Percentiles rank a stretch among this genome's conserved stretches.
Evolutionary conservation across 2,113 vertebrate genomes (phyloP).

Genomic region (Dasyurus viverrinus): DNA sequence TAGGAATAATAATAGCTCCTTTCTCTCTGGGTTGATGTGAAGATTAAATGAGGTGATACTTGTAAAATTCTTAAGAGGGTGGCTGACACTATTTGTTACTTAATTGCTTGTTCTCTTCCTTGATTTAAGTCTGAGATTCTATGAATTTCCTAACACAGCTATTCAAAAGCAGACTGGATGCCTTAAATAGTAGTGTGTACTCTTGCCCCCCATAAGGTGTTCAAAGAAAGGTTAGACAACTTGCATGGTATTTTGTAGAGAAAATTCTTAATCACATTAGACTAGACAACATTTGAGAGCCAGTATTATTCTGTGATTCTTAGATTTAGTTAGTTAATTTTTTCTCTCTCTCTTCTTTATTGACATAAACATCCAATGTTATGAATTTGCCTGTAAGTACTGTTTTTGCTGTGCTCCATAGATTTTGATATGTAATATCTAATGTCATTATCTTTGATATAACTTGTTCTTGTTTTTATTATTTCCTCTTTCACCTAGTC

Average conservation of each 20-base stretch:
- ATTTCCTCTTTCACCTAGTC: slow-evolving; percentile 1
- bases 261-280: background rate
- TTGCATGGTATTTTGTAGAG: background rate
- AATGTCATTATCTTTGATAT: background rate
- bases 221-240: background rate
- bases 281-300: background rate
- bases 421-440: slow-evolving; percentile 2
- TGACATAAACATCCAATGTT: background rate
- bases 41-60: background rate
- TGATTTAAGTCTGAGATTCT: background rate
- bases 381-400: background rate
- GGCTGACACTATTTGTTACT: background rate
- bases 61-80: background rate
- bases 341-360: background rate
- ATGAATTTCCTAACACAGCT: background rate
- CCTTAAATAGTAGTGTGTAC: background rate
- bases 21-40: background rate
- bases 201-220: background rate
- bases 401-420: background rate
- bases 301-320: background rate
- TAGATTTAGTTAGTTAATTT: background rate
- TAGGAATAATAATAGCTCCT: background rate
- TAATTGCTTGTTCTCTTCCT: background rate
- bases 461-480: background rate
- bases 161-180: background rate